A percentile compares a stretch with the other conserved stretches of the same genome.
Conservation (phyloP, 2,113 vertebrate genomes). For the Stigmatopora argus region DNA sequence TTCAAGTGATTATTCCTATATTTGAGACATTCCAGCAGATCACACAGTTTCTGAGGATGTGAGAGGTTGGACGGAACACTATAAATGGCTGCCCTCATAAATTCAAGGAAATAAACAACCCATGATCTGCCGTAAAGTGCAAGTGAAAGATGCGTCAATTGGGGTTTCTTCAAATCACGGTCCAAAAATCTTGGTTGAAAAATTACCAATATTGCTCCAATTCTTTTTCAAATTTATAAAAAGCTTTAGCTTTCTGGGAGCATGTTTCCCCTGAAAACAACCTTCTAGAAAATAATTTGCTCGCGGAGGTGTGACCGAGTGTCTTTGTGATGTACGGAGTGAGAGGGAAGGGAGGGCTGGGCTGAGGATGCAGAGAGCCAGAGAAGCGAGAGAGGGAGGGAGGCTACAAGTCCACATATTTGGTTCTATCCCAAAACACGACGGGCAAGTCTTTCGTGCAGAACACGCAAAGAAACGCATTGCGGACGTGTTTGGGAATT, state of each 20-base stretch:
- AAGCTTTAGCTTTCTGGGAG: no score
- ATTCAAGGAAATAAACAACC: neutral
- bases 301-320: constrained; percentile 67
- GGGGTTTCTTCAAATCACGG: neutral
- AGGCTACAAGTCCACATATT: constrained; percentile 58
- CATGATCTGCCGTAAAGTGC: neutral
- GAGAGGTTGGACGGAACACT: neutral
- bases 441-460: constrained; percentile 50
- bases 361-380: neutral
- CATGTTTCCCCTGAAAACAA: neutral
- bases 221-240: neutral
- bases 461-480: constrained; percentile 27
- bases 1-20: constrained; percentile 60
- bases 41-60: constrained; percentile 7
- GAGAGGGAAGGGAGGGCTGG: constrained; percentile 29
- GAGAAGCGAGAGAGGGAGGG: constrained; percentile 36
- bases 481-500: constrained; percentile 46
- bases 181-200: neutral
- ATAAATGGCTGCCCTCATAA: neutral
- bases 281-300: constrained; percentile 61
- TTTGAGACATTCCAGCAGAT: constrained; percentile 51
- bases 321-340: constrained; percentile 57
- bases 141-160: neutral
- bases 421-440: constrained; percentile 52
- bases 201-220: neutral